Evolutionary conservation across 2,888 invertebrate genomes (phyloP).

Genomic region (Artemia sp.): DNA sequence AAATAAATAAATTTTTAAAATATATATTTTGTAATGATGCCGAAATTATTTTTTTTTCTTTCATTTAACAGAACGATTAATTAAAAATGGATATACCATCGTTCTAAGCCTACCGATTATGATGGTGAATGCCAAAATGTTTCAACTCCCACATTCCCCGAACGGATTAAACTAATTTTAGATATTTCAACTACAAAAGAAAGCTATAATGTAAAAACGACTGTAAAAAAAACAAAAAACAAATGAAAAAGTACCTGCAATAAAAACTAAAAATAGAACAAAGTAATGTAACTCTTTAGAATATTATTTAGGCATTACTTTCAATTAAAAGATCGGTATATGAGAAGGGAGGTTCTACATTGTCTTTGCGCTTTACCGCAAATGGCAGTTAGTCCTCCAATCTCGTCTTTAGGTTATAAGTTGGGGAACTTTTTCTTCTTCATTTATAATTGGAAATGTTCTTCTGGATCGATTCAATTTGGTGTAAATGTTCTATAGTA

Average conservation of each 20-base stretch:
- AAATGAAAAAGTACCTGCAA: neutral
- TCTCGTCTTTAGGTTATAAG: too few species aligned
- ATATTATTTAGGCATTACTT: neutral
- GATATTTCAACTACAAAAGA: too few species aligned
- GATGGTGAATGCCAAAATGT: too few species aligned
- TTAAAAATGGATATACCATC: neutral
- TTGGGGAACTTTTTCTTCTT: too few species aligned
- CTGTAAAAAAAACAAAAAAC: conserved; percentile 19
- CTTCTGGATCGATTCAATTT: too few species aligned
- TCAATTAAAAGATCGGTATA: neutral
- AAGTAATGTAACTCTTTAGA: neutral
- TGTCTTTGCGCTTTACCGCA: neutral
- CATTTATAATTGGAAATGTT: too few species aligned
- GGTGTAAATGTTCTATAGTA: too few species aligned
- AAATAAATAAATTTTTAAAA: conserved; percentile 27
- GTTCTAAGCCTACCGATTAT: too few species aligned
- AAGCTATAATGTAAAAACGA: neutral
- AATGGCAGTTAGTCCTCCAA: neutral
- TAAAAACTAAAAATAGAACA: neutral
- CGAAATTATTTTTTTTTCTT: neutral
- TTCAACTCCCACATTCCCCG: too few species aligned
- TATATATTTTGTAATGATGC: neutral
- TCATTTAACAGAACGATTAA: conserved; percentile 13
- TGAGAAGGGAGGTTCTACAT: neutral
- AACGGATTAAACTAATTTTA: too few species aligned